A percentile compares a stretch with the other conserved stretches of the same genome.
Conservation (phyloP, 2,888 invertebrate species). For the Chalcosyrphus nemorum region DNA sequence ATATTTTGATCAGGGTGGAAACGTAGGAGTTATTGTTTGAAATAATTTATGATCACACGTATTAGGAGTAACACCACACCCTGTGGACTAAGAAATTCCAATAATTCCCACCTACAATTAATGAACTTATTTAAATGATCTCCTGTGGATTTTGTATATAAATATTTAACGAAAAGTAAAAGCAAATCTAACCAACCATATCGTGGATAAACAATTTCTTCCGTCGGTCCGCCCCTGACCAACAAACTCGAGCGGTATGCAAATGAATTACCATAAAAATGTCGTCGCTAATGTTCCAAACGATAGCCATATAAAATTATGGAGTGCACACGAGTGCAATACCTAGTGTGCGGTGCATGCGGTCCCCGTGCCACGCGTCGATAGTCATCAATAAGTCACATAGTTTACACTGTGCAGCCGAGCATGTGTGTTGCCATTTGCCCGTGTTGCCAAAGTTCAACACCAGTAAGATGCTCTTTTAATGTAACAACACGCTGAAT, state of each 20-base stretch:
- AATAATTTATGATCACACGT: background rate
- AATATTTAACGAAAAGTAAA: conserved; percentile 57
- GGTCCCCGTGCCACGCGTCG: conserved; percentile 42
- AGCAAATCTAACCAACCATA: conserved; percentile 43
- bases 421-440: background rate
- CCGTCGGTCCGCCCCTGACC: conserved; percentile 14
- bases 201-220: conserved; percentile 39
- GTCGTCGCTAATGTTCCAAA: conserved; percentile 17
- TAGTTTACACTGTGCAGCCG: background rate
- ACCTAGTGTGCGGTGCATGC: background rate
- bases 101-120: background rate
- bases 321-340: conserved; percentile 9
- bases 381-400: conserved; percentile 54
- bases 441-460: conserved; percentile 24
- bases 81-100: background rate
- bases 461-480: background rate
- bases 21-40: background rate
- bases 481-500: conserved; percentile 15
- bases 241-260: conserved; percentile 29
- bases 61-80: background rate
- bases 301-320: conserved; percentile 3
- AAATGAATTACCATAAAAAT: conserved; percentile 58
- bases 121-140: conserved; percentile 5
- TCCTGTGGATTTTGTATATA: background rate
- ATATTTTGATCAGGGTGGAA: background rate